These are phyloP conservation scores for Liopterus haemorrhoidalis DNA, from an alignment of 2,888 invertebrate species.

Conservation along the genomic window DNA sequence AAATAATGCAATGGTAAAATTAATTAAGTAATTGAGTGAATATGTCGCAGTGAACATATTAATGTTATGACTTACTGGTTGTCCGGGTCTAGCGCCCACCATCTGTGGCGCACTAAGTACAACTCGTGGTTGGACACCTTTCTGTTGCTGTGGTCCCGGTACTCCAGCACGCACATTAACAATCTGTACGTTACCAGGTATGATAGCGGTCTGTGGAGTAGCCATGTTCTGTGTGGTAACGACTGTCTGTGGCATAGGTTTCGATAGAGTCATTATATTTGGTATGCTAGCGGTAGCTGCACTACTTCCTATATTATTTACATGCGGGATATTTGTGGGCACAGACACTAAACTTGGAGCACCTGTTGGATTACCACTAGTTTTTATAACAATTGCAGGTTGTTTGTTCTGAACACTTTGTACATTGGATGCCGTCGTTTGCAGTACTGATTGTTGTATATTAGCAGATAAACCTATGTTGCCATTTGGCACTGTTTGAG, in stretches of 20 bases:
- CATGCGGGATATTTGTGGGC: slow-evolving; percentile 53
- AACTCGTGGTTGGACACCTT: slow-evolving; percentile 74
- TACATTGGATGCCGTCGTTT: slow-evolving; percentile 47
- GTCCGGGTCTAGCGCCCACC: slow-evolving; percentile 73
- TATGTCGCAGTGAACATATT: too few species aligned
- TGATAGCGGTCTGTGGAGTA: slow-evolving; percentile 56
- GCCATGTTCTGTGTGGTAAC: slow-evolving; percentile 57
- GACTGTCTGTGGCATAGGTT: slow-evolving; percentile 51
- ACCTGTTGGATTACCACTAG: slow-evolving; percentile 42
- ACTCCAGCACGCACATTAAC: slow-evolving; percentile 75
- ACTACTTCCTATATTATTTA: slow-evolving; percentile 45
- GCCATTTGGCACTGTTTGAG: slow-evolving; percentile 64
- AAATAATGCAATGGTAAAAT: too few species aligned
- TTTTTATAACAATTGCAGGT: slow-evolving; percentile 45
- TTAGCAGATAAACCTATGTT: slow-evolving; percentile 57
- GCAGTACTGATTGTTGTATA: slow-evolving; percentile 50
- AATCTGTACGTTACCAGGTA: slow-evolving; percentile 75
- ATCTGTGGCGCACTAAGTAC: slow-evolving; percentile 78
- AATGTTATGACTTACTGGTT: slow-evolving; percentile 70
- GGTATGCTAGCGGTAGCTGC: slow-evolving; percentile 51
- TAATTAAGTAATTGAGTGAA: too few species aligned
- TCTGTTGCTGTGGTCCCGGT: slow-evolving; percentile 65
- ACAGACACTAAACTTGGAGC: slow-evolving; percentile 56
- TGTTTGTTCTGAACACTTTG: slow-evolving; percentile 41
- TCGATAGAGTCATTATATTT: slow-evolving; percentile 61